A percentile compares a stretch with the other conserved stretches of the same genome.
Conservation (phyloP, 2,797 vertebrate genomes). For the Scleropages formosus region DNA sequence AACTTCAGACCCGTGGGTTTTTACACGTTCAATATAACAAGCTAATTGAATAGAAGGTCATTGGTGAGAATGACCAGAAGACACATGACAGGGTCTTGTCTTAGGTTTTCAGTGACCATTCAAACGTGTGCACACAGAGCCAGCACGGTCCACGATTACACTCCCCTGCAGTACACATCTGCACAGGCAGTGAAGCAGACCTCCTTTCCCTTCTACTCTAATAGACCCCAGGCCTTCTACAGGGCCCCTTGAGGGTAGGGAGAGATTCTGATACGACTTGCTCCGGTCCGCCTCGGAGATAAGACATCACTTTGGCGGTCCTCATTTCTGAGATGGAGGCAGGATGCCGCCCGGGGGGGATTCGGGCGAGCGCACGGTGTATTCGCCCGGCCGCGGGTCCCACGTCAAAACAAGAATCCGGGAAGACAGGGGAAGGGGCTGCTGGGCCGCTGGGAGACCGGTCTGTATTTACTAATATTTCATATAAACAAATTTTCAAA, state of each 20-base stretch:
- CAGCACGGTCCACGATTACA: not conserved
- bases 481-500: slow-evolving; percentile 99
- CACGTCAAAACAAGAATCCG: slow-evolving; percentile 84
- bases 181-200: slow-evolving; percentile 26
- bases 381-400: slow-evolving; percentile 85
- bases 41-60: not conserved
- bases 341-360: slow-evolving; percentile 50
- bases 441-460: slow-evolving; percentile 82
- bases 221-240: slow-evolving; percentile 32
- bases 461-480: slow-evolving; percentile 96
- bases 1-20: not conserved
- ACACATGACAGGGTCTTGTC: not conserved
- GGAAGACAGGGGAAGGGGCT: slow-evolving; percentile 82
- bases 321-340: slow-evolving; percentile 32
- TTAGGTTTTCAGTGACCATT: not conserved
- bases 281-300: slow-evolving; percentile 44
- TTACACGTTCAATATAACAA: too few species aligned
- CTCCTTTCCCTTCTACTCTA: slow-evolving; percentile 24
- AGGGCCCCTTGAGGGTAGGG: slow-evolving; percentile 3
- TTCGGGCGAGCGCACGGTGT: slow-evolving; percentile 69
- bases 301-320: slow-evolving; percentile 44
- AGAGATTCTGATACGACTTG: slow-evolving; percentile 44
- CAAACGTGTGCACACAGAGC: not conserved
- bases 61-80: not conserved
- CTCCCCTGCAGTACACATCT: slow-evolving; percentile 15